Base-by-base conservation (phyloP, 1,140 invertebrate species). In the Nephotettix cincticeps region DNA sequence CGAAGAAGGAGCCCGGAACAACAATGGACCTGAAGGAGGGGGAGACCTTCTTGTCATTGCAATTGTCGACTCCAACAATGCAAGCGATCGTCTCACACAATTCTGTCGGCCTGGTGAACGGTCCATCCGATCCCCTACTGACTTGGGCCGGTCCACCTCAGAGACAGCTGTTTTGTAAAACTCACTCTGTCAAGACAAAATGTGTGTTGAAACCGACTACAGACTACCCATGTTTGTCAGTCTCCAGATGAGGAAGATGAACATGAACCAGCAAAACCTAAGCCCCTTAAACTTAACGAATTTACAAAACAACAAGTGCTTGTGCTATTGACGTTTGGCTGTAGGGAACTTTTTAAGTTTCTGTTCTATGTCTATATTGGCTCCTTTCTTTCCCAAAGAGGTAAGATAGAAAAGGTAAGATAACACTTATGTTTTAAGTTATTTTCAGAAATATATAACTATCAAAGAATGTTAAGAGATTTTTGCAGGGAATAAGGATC, bases 351-450 rank as follows among this genome's bases (percentile, higher is more conserved):
- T 92, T 78, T 87, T 89, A 77, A 87, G 88, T 75, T 91, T 88
- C 78, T 89, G 90, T 71, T 88, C 89, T 9, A 91, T 92, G 89
- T 90, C 89, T 23, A 87, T 92, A 47, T 89, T 92, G 84, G 89
- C 90, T 13, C 90, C 90, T 0, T 91, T 91, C 79, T 92, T 90
- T 79, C 90, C 90, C 0, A 80, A 84, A 71, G 89, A 90, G 80
- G 82, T 85, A 73, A 58, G 69, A 70, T 32, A 67, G 6, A 45
- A 36, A 36, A 36, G 32, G 32, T 36, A 36, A 36, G 32, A 36
- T 36, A 14, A 14, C 32, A 36, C 32, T 14, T 36, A 6, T 14
- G 32, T 36, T 14, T 36, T 36, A 14, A 36, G 32, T 36, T 4
- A 14, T 36, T 36, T 36, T 36, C 14, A 14, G 4, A 36, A 36